Percentiles rank a stretch among this genome's conserved stretches.
These are phyloP conservation scores for Plagodis dolabraria DNA, from an alignment of 2,888 invertebrate genomes.

Conservation along the genomic window DNA sequence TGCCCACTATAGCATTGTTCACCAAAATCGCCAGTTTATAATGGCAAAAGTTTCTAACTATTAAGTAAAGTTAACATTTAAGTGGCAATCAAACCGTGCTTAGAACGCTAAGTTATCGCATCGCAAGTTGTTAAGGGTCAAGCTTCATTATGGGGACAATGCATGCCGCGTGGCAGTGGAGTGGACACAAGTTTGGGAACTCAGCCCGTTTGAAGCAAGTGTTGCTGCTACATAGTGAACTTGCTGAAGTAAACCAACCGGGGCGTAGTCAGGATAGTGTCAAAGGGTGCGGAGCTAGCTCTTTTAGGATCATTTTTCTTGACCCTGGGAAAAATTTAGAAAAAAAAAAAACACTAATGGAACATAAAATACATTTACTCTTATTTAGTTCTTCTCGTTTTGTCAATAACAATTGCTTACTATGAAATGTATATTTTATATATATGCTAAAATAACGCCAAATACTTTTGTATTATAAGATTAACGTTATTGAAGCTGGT, in stretches of 20 bases:
- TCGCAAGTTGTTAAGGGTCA: slow-evolving; percentile 60
- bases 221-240: slow-evolving; percentile 68
- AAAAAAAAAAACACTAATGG: too few species aligned
- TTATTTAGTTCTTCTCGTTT: too few species aligned
- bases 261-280: slow-evolving; percentile 21
- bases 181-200: slow-evolving; percentile 55
- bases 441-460: too few species aligned
- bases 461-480: too few species aligned
- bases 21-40: slow-evolving; percentile 64
- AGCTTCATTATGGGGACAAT: slow-evolving; percentile 81
- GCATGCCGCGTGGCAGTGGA: slow-evolving; percentile 68
- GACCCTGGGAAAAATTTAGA: too few species aligned
- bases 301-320: too few species aligned
- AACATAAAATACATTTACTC: too few species aligned
- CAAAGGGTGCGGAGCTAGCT: neutral
- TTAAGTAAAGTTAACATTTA: slow-evolving; percentile 68
- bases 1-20: slow-evolving; percentile 32
- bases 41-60: slow-evolving; percentile 70
- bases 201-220: slow-evolving; percentile 78
- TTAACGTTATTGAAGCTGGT: too few species aligned
- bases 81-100: slow-evolving; percentile 79
- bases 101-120: slow-evolving; percentile 76
- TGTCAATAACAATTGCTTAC: too few species aligned
- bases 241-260: slow-evolving; percentile 34
- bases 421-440: too few species aligned